Percentiles rank a stretch among this genome's conserved stretches.
phyloP scores from a whole-genome alignment of 2,113 vertebrate genomes.

The Orthonyx spaldingii region DNA sequence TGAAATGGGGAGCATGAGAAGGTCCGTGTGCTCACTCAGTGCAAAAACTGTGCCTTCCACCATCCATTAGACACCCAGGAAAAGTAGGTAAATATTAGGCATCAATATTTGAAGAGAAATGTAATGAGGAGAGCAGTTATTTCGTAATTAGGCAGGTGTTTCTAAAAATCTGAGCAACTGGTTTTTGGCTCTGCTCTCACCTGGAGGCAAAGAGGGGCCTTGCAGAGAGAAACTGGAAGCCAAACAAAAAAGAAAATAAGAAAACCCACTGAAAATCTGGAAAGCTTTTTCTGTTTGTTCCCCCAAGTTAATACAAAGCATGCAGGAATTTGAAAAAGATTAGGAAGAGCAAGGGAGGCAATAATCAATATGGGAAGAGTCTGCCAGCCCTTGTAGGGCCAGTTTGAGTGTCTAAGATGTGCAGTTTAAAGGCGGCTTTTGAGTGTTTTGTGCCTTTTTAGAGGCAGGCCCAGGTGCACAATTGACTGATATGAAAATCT shows the following conservation, averaged over 20 bases:
- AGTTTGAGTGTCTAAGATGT: neutral
- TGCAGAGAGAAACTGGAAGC: neutral
- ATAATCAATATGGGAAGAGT: neutral
- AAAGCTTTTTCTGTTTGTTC: neutral
- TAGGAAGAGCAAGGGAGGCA: neutral
- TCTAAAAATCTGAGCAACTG: neutral
- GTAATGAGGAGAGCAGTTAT: neutral
- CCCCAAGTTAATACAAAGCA: neutral
- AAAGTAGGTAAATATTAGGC: neutral
- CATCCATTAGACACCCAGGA: neutral
- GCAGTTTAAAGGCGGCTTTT: neutral
- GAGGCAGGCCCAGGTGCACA: neutral
- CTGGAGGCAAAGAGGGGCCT: neutral
- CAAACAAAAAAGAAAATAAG: neutral
- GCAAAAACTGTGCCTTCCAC: neutral
- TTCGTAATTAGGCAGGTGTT: neutral
- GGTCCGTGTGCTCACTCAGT: neutral
- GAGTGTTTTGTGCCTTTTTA: neutral
- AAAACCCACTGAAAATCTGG: neutral
- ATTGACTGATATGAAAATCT: neutral
- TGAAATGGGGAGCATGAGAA: neutral
- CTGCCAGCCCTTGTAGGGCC: neutral
- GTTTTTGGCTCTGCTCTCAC: neutral
- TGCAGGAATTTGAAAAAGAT: neutral
- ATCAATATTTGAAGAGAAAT: neutral